Evolutionary conservation across 2,888 invertebrate species (phyloP), one percentile per base, ranked within the genome.

Genomic region (Leptarthrus brevirostris): DNA sequence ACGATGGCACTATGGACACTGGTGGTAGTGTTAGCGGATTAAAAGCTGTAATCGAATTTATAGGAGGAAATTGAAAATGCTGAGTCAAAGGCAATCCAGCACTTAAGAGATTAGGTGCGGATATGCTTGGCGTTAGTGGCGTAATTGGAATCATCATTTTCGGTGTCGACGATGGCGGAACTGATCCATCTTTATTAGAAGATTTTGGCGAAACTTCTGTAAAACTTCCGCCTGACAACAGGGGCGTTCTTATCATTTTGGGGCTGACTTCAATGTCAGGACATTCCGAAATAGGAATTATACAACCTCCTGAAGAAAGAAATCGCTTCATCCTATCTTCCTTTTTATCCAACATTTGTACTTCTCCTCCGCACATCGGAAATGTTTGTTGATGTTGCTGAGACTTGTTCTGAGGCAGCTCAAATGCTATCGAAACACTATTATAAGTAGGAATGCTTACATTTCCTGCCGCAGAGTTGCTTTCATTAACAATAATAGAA

Each of bases 171-270:
- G 69, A 69, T 18, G 49, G 69, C 40, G 77, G 44, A 34, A 20
- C 4, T 47, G 64, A 2, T 12, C 20, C n/a, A 49, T 58, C 26
- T 16, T 22, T 24, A 44, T 3, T 26, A 14, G n/a, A n/a, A 8
- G 30, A 49, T 40, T 54, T 71, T 26, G 78, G 82, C 54, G 83
- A 80, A 16, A 84, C 80, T 74, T 85, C 88, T 81, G 91, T 90
- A 66, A 89, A 88, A n/a, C 93, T 93, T 14, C 94, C 94, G 26
- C 95, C 95, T 0, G 94, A 94, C 80, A 94, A 91, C 73, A 95
- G 85, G 0, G 93, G 92, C 0, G 93, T 93, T 79, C 93, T 90
- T 18, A 95, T 92, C 76, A 95, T 92, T 76, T 93, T 89, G 73
- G 90, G 90, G 75, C 90, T 89, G 14, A 89, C 88, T 81, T 90